These are phyloP conservation scores for Willowsia nigromaculata DNA, from an alignment of 2,888 invertebrate genomes.

Conservation along the genomic window DNA sequence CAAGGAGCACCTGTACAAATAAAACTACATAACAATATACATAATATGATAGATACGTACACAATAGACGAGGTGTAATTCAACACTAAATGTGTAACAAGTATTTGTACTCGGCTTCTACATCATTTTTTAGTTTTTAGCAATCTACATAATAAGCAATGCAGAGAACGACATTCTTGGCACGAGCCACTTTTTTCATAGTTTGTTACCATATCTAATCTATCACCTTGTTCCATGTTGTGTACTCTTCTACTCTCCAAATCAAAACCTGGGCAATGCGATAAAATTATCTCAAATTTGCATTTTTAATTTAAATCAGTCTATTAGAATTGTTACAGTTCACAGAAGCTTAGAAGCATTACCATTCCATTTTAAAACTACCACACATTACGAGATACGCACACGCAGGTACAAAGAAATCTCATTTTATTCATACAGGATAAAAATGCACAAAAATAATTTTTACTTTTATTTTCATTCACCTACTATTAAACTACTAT, in stretches of 20 bases:
- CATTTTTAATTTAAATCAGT: not conserved
- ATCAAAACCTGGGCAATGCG: too few relatives aligned
- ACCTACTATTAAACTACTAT: too few relatives aligned
- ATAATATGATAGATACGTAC: not conserved
- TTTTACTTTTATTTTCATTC: not conserved
- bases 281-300: conserved; percentile 1
- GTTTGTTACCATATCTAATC: not conserved
- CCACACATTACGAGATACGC: not conserved
- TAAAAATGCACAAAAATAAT: not conserved
- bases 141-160: too few relatives aligned
- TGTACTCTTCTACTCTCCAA: not conserved
- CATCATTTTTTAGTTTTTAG: not conserved
- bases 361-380: not conserved
- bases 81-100: not conserved
- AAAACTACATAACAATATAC: not conserved
- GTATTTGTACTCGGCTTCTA: not conserved
- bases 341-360: not conserved
- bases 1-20: not conserved
- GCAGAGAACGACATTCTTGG: not conserved
- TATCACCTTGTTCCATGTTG: not conserved
- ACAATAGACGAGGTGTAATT: not conserved
- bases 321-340: not conserved
- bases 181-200: conserved; percentile 3
- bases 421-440: not conserved
- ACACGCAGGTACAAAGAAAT: not conserved